These are phyloP conservation scores for Barypeithes pellucidus DNA, from an alignment of 2,888 invertebrate species.

Conservation along the genomic window DNA sequence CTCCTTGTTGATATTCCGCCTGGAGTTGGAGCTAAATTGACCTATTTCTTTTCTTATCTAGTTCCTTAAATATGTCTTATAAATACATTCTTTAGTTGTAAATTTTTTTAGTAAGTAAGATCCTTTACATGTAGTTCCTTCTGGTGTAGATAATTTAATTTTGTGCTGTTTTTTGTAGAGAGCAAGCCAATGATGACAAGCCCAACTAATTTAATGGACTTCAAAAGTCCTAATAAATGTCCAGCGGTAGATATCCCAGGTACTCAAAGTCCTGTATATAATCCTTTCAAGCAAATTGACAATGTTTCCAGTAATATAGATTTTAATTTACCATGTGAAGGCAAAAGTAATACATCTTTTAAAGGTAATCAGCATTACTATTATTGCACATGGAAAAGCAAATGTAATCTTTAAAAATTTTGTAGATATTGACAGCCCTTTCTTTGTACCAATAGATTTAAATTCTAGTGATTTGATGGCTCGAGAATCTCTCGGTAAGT, in stretches of 20 bases:
- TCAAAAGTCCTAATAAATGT: neutral
- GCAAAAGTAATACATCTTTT: slow-evolving; percentile 1
- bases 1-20: no score
- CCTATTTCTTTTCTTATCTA: no score
- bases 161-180: no score
- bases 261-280: neutral
- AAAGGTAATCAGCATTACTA: neutral
- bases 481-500: slow-evolving; percentile 43
- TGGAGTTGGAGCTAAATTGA: no score
- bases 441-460: slow-evolving; percentile 24
- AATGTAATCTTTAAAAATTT: neutral
- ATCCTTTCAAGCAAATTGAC: neutral
- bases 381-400: neutral
- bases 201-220: neutral
- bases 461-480: slow-evolving; percentile 17
- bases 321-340: slow-evolving; percentile 21
- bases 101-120: no score
- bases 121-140: no score
- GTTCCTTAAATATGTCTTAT: no score
- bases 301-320: neutral
- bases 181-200: neutral
- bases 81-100: no score
- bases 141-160: no score
- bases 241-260: neutral
- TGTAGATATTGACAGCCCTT: slow-evolving; percentile 27